Conservation (phyloP, 2,888 invertebrate species). For the Temnothorax rugatulus region DNA sequence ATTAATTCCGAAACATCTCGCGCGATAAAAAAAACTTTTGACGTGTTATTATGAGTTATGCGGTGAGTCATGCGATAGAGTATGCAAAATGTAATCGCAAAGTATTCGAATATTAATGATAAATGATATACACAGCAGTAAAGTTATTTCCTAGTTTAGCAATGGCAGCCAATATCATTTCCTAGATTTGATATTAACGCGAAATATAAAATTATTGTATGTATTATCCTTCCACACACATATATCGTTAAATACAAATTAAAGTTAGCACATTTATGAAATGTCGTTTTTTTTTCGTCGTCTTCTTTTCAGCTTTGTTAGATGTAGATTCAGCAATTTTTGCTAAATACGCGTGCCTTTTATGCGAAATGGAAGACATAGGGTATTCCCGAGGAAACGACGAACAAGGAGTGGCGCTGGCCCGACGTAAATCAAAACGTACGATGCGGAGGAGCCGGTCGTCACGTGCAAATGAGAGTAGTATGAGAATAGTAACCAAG, state of each 20-base stretch:
- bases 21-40: conserved; percentile 55
- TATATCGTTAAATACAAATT: not conserved
- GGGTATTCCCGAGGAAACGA: conserved; percentile 68
- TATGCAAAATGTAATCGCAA: conserved; percentile 48
- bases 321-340: conserved; percentile 10
- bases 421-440: conserved; percentile 80
- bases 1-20: conserved; percentile 53
- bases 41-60: conserved; percentile 52
- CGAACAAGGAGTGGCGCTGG: conserved; percentile 71
- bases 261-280: not conserved
- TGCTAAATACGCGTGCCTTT: conserved; percentile 10
- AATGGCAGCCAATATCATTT: conserved; percentile 7
- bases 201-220: not conserved
- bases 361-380: conserved; percentile 66
- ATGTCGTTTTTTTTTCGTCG: not conserved
- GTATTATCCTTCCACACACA: not conserved
- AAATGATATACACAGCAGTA: not conserved
- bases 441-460: conserved; percentile 65
- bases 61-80: conserved; percentile 53
- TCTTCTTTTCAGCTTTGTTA: not conserved
- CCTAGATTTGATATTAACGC: conserved; percentile 20
- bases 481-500: conserved; percentile 45
- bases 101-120: conserved; percentile 55
- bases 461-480: conserved; percentile 40
- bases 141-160: conserved; percentile 5